Conservation (phyloP, 1,140 invertebrate species). For the Micrasema minimum region DNA sequence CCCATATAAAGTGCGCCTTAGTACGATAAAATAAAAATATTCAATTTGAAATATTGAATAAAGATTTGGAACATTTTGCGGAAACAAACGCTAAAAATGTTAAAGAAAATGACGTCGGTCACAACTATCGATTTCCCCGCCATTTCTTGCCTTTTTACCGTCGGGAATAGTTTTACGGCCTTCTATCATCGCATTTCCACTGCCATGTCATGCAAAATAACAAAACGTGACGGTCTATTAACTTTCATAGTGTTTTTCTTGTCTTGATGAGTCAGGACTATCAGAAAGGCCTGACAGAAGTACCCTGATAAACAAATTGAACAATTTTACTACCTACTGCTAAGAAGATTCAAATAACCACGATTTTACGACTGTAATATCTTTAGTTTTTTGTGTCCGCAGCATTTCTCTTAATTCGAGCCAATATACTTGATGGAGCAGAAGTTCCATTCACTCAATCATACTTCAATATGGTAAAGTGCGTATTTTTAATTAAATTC, state of each 20-base stretch:
- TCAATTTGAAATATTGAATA: not conserved
- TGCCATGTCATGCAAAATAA: slow-evolving; percentile 40
- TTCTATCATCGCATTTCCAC: slow-evolving; percentile 8
- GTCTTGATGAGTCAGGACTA: slow-evolving; percentile 33
- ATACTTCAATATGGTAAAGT: no score
- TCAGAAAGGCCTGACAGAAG: not conserved
- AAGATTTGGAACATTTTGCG: not conserved
- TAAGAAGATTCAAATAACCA: slow-evolving; percentile 7
- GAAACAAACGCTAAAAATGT: not conserved
- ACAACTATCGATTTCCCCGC: slow-evolving; percentile 34
- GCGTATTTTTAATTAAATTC: no score
- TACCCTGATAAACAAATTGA: slow-evolving; percentile 32
- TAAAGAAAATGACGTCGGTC: slow-evolving; percentile 11
- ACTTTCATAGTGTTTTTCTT: slow-evolving; percentile 37
- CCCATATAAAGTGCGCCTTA: no score
- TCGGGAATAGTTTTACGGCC: slow-evolving; percentile 37
- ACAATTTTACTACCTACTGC: slow-evolving; percentile 17
- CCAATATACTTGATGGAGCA: no score
- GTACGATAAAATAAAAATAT: not conserved
- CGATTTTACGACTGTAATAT: slow-evolving; percentile 15
- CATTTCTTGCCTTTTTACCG: slow-evolving; percentile 11
- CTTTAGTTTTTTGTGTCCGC: slow-evolving; percentile 1
- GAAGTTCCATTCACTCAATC: no score
- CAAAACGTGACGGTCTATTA: slow-evolving; percentile 40
- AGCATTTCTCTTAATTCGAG: slow-evolving; percentile 13